phyloP scores from a whole-genome alignment of 2,113 vertebrate genomes.

The Xiphophorus couchianus region DNA sequence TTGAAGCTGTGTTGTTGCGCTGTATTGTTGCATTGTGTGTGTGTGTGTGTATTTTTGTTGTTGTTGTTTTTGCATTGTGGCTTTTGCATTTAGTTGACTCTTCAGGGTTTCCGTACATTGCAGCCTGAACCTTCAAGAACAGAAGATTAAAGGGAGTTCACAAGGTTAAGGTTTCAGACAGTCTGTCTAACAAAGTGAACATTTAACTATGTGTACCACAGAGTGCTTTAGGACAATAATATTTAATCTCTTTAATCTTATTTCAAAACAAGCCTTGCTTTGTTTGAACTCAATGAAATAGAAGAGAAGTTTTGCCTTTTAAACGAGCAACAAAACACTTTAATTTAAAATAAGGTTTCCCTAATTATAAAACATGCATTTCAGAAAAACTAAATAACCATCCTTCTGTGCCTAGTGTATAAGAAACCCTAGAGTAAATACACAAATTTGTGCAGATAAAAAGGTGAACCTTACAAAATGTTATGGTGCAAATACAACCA shows the following conservation, averaged over 20 bases:
- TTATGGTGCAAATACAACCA: conserved; percentile 52
- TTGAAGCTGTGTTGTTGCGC: too few relatives aligned
- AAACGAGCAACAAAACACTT: not conserved
- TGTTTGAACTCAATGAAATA: not conserved
- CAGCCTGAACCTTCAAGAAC: conserved; percentile 1
- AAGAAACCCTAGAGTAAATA: conserved; percentile 18
- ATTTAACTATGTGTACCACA: not conserved
- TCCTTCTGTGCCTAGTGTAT: conserved; percentile 3
- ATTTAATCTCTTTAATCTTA: not conserved
- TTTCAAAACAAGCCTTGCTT: conserved; percentile 1
- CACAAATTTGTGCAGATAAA: conserved; percentile 28
- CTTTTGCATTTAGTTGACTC: too few relatives aligned
- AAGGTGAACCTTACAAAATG: conserved; percentile 23
- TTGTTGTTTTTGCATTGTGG: too few relatives aligned
- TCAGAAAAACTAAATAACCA: conserved; percentile 14
- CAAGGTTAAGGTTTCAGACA: conserved; percentile 6
- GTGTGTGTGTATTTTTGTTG: too few relatives aligned
- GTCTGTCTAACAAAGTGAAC: not conserved
- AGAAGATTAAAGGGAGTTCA: not conserved
- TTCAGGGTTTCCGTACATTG: not conserved
- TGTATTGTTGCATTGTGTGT: too few relatives aligned
- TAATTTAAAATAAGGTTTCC: not conserved
- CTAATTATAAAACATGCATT: not conserved
- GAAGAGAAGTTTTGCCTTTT: not conserved
- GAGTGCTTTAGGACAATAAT: not conserved